Evolutionary conservation across 2,113 vertebrate species (phyloP).

Genomic region (Eurypyga helias): DNA sequence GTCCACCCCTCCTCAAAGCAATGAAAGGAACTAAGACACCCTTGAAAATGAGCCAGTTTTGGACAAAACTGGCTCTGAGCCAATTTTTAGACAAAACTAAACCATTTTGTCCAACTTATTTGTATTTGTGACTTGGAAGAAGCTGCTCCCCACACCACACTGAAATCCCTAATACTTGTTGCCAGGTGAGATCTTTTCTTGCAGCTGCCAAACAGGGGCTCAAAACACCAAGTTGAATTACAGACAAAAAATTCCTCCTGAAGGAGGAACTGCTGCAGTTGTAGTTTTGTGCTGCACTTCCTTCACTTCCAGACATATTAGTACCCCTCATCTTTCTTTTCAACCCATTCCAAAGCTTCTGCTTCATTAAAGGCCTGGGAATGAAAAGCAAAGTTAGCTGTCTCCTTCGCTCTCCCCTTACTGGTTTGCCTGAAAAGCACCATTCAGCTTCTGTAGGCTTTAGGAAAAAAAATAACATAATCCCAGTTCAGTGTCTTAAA

Average conservation of each 20-base stretch:
- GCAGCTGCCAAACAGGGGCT: not conserved
- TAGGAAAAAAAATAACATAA: not conserved
- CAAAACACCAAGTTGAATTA: not conserved
- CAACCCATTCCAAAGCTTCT: not conserved
- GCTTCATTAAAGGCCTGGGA: not conserved
- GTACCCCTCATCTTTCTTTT: not conserved
- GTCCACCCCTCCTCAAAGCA: not conserved
- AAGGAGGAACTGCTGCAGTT: not conserved
- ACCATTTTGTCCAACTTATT: not conserved
- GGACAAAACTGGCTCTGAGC: too few relatives aligned
- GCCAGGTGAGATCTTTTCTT: not conserved
- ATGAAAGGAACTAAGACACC: not conserved
- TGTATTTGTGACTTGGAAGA: not conserved
- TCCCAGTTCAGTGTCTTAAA: not conserved
- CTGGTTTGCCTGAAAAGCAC: not conserved
- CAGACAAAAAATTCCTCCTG: not conserved
- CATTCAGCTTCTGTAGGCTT: not conserved
- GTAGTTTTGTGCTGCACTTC: not conserved
- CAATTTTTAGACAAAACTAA: too few relatives aligned
- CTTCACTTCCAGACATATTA: not conserved
- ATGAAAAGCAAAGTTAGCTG: not conserved
- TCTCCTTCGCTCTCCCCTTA: not conserved
- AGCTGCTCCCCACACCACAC: not conserved
- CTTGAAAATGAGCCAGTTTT: not conserved
- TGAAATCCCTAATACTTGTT: not conserved